Evolutionary conservation across 64 coral and sea anemone species (phyloP).

Genomic region (Actinia equina): DNA sequence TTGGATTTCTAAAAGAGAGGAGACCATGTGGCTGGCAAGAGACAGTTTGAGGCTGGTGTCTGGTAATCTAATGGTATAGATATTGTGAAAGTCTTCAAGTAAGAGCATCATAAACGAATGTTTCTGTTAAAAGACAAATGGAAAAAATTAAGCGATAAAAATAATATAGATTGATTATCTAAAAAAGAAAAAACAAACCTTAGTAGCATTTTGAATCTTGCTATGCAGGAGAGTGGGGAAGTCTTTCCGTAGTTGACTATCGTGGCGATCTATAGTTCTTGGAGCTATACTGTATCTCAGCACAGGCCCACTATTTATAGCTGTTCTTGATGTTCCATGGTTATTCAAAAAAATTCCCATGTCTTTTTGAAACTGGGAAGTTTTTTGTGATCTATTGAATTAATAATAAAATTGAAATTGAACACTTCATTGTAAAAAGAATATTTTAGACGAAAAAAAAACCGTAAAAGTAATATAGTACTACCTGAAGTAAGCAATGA

Average conservation of each 20-base stretch:
- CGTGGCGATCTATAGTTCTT: constrained; percentile 17
- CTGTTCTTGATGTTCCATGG: constrained; percentile 52
- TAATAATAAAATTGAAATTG: background rate
- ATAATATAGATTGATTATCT: too few relatives aligned
- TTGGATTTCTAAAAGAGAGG: constrained; percentile 30
- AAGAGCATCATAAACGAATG: constrained; percentile 30
- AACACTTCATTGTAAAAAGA: too few relatives aligned
- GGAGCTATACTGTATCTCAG: constrained; percentile 29
- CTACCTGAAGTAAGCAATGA: constrained; percentile 60
- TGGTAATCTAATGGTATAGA: constrained; percentile 16
- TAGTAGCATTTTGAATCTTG: background rate
- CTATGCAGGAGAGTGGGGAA: background rate
- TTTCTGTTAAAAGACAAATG: constrained; percentile 1
- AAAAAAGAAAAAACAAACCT: background rate
- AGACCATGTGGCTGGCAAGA: constrained; percentile 48
- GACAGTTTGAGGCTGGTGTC: constrained; percentile 12
- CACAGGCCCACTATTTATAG: constrained; percentile 55
- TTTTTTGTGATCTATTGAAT: constrained; percentile 45
- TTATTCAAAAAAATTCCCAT: constrained; percentile 27
- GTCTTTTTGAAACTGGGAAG: constrained; percentile 34
- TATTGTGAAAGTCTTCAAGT: constrained; percentile 52
- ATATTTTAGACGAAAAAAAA: too few relatives aligned
- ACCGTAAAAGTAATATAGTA: too few relatives aligned
- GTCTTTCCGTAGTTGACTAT: background rate
- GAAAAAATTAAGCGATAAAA: too few relatives aligned